Evolutionary conservation across 2,113 vertebrate genomes (phyloP), one percentile per base, ranked within the genome.

Genomic region (Pitta sordida): DNA sequence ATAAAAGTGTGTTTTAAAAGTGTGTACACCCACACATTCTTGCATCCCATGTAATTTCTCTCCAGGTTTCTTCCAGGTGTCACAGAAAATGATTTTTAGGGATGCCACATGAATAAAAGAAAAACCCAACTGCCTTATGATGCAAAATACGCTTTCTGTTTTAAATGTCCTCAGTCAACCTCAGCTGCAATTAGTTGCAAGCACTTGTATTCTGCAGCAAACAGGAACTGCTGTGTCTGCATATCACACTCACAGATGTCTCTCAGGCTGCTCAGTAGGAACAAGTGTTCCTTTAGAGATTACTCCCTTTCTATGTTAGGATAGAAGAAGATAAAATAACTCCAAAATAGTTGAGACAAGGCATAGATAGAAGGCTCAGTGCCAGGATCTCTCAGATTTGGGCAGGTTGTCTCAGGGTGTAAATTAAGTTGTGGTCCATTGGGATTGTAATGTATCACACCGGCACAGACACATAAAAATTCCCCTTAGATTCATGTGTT

Each of bases 81-180:
- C 68, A 55, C 36, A 39, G 9, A 51, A 30, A 41, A 24, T 11
- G 2, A 22, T 77, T 71, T 81, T 82, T 58, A 71, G 39, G 51
- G 27, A 56, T n/a, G 10, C 2, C 1, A 0, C n/a, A 27, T 5
- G 16, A 80, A 74, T n/a, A 65, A 82, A 68, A 75, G 26, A 83
- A 10, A 32, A 75, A 85, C 22, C 41, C 22, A 27, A 34, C 11
- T 43, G 20, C 16, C 24, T 49, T 48, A 16, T 32, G 26, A 90
- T 46, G 37, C 46, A 81, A 79, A 90, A 80, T 13, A 37, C 18
- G 37, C 74, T 32, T 32, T 73, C 49, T 36, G 18, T 29, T 73
- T 52, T n/a, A 21, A 12, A 65, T 79, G 93, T 95, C 96, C 95
- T 95, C 76, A 93, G 71, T 13, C 91, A 96, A 96, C 95, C 94